phyloP scores from a whole-genome alignment of 2,113 vertebrate species.

The Himantopus leucocephalus region DNA sequence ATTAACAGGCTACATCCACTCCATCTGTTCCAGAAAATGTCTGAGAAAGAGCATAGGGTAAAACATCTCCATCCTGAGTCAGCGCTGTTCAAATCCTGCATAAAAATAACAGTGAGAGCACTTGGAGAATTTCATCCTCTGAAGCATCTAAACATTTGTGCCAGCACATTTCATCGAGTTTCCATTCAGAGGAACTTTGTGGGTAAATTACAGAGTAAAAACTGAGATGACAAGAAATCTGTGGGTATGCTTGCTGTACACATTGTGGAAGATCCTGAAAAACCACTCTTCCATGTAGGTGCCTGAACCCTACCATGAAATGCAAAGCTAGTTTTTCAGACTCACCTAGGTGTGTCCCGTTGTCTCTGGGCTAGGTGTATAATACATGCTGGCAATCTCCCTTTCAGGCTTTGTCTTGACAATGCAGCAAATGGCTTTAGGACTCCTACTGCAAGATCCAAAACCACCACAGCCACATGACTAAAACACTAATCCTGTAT shows the following conservation, averaged over 20 bases:
- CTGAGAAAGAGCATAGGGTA: not conserved
- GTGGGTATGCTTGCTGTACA: not conserved
- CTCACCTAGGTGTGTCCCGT: not conserved
- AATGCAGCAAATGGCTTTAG: not conserved
- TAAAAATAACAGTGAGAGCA: not conserved
- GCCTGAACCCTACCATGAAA: not conserved
- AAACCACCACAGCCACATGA: not conserved
- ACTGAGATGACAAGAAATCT: not conserved
- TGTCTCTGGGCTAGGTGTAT: not conserved
- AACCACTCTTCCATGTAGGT: not conserved
- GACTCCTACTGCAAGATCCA: not conserved
- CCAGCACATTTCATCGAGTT: not conserved
- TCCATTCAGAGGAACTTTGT: not conserved
- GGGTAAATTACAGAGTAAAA: constrained; percentile 9
- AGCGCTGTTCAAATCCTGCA: not conserved
- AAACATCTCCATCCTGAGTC: not conserved
- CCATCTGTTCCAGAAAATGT: constrained; percentile 9
- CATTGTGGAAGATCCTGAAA: not conserved
- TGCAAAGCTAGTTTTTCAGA: not conserved
- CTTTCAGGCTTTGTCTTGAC: not conserved
- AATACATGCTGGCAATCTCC: not conserved
- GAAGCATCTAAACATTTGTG: not conserved
- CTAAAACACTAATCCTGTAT: not conserved
- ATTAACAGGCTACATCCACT: constrained; percentile 3
- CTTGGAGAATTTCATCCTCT: not conserved